Evolutionary conservation across 2,888 invertebrate species (phyloP), one percentile per base, ranked within the genome.

Genomic region (Perizoma affinitatum): DNA sequence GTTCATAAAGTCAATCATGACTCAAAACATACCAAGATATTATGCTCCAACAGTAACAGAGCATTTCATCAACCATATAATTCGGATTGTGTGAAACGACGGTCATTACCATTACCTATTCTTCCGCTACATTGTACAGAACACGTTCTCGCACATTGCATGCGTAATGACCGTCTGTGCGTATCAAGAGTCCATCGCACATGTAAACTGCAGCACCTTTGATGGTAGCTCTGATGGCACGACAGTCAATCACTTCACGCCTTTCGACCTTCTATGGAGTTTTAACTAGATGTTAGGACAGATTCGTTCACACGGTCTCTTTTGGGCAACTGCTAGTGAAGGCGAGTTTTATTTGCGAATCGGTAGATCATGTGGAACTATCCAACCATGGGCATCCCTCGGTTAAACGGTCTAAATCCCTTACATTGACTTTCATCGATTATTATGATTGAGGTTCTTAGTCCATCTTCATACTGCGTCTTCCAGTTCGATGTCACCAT

Each of bases 81-180:
- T 66, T 58, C 51, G 58, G 67, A 69, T 69, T 68, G 62, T 49
- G 63, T 64, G 54, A 66, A 72, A 76, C 70, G 71, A 67, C 74
- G 66, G 73, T 73, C 76, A 80, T 81, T 81, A 76, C 40, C 76
- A 80, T 81, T 80, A 76, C 40, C 61, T 38, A 48, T 56, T 56
- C 61, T 61, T 61, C 56, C 61, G 54, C 51, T 55, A 50, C 53
- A 47, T 54, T 54, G 54, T 62, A 53, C 71, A 67, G 72, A 82
- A 78, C 80, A 74, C 65, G 82, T 82, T 80, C 77, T 75, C 68
- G 66, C 71, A 67, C 73, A 22, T 22, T 3, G 22, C 22, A 80
- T 78, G 80, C 79, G 78, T 83, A 83, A 84, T 84, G 73, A 72
- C 63, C 75, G 75, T 80, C 82, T 81, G 74, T 78, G 82, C 82